These are phyloP conservation scores for Zelostemma sp. DNA, from an alignment of 1,140 invertebrate species.

Conservation along the genomic window DNA sequence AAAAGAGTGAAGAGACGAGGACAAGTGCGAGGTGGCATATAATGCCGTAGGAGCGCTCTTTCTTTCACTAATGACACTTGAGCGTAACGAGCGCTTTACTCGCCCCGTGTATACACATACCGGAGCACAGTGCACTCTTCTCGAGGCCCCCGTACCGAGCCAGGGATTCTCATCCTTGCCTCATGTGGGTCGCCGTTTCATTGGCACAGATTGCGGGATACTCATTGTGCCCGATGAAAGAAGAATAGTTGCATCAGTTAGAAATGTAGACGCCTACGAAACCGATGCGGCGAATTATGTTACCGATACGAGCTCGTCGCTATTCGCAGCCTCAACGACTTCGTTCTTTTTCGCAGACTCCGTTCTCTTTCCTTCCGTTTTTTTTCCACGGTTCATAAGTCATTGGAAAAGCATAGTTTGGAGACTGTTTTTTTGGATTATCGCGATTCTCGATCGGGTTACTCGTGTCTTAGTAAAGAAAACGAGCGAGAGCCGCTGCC, in stretches of 20 bases:
- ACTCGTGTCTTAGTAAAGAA: too few relatives aligned
- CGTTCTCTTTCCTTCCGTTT: too few relatives aligned
- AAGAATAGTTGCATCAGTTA: constrained; percentile 37
- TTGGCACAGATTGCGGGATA: constrained; percentile 38
- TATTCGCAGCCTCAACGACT: too few relatives aligned
- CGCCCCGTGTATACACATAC: constrained; percentile 41
- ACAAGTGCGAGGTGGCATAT: constrained; percentile 1
- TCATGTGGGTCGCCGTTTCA: constrained; percentile 14
- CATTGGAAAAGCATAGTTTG: too few relatives aligned
- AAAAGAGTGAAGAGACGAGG: too few relatives aligned
- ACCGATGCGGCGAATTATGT: too few relatives aligned
- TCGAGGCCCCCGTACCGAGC: constrained; percentile 46
- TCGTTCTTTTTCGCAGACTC: too few relatives aligned
- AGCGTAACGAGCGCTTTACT: constrained; percentile 32
- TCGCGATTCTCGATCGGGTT: too few relatives aligned
- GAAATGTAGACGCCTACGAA: constrained; percentile 36
- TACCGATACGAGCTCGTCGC: too few relatives aligned
- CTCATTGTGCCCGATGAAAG: constrained; percentile 40
- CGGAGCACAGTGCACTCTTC: constrained; percentile 59
- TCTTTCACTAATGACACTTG: constrained; percentile 20
- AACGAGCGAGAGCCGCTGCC: too few relatives aligned
- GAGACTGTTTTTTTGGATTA: too few relatives aligned
- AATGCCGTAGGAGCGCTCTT: constrained; percentile 20
- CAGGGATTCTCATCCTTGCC: constrained; percentile 2
- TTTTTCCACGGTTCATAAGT: too few relatives aligned